Conservation (phyloP, 2,888 invertebrate species). For the Neocrepidodera transversa region DNA sequence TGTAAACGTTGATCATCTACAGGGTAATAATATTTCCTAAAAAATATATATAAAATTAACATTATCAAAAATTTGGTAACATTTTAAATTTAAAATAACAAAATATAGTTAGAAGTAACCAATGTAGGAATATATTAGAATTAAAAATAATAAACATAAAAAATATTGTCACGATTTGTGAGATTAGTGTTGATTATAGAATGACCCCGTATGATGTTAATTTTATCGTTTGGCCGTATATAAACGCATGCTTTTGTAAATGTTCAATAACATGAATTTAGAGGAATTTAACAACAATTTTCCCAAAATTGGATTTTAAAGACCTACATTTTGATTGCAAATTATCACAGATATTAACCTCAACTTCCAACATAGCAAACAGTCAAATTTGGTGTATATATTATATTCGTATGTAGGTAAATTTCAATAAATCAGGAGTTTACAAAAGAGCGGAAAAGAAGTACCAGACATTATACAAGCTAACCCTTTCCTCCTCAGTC, state of each 20-base stretch:
- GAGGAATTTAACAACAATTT: not conserved
- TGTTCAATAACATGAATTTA: not conserved
- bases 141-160: not conserved
- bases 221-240: not conserved
- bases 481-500: conserved; percentile 17
- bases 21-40: not conserved
- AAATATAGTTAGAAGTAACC: not conserved
- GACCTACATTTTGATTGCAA: too few relatives aligned
- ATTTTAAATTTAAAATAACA: not conserved
- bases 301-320: not conserved
- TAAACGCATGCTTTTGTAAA: not conserved
- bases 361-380: too few relatives aligned
- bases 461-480: conserved; percentile 4
- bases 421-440: not conserved
- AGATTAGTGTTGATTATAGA: not conserved
- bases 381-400: too few relatives aligned
- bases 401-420: not conserved
- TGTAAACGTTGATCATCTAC: not conserved
- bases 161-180: not conserved
- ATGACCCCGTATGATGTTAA: not conserved
- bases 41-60: not conserved
- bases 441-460: not conserved
- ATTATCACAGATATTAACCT: too few relatives aligned
- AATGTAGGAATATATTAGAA: too few relatives aligned
- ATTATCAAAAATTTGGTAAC: not conserved